A percentile compares a stretch with the other conserved stretches of the same genome.
phyloP scores from a whole-genome alignment of 1,140 invertebrate genomes.

The Drosophila nasuta region DNA sequence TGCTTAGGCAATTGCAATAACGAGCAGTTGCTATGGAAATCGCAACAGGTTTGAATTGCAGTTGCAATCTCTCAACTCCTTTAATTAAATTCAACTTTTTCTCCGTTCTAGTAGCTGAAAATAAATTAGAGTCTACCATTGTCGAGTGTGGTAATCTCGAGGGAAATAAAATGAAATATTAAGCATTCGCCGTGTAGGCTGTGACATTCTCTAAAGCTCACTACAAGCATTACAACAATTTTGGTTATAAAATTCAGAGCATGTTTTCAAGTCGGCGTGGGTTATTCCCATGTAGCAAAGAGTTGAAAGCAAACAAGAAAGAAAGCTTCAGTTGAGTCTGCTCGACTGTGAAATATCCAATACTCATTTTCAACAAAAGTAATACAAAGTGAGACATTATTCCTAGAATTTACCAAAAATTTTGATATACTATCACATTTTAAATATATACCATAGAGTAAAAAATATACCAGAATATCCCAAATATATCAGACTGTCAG shows the following conservation, averaged over 20 bases:
- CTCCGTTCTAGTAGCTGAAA: neutral
- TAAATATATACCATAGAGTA: no score
- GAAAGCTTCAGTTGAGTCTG: no score
- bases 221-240: neutral
- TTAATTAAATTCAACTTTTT: constrained; percentile 9
- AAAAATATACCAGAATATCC: no score
- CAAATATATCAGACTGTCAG: no score
- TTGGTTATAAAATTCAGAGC: constrained; percentile 1
- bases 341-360: no score
- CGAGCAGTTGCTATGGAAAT: neutral
- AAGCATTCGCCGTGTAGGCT: constrained; percentile 47
- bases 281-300: neutral
- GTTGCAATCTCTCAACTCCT: neutral
- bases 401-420: no score
- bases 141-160: neutral
- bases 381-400: no score
- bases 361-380: no score
- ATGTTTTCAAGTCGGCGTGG: neutral
- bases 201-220: constrained; percentile 15
- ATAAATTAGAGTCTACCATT: neutral
- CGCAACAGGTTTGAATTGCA: neutral
- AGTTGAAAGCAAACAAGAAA: constrained; percentile 9
- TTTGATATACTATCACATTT: no score
- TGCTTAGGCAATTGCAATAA: neutral
- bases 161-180: constrained; percentile 39